phyloP scores from a whole-genome alignment of 2,888 invertebrate species.

The Drosophila trichaetosa region DNA sequence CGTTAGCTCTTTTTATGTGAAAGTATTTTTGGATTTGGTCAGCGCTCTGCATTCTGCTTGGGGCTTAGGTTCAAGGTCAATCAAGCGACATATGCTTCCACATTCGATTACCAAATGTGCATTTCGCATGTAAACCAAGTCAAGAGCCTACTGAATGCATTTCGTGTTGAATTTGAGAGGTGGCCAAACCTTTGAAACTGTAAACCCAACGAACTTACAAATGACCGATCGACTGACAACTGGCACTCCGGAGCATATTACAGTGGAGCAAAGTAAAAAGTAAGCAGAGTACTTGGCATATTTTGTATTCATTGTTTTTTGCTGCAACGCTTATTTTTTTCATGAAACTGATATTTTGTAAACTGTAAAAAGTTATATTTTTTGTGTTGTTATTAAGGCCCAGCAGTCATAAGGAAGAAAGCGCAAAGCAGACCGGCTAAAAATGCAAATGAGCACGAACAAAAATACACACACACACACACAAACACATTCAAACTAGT shows the following conservation, averaged over 20 bases:
- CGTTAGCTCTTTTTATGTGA: constrained; percentile 32
- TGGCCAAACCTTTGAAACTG: constrained; percentile 59
- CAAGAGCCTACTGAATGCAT: constrained; percentile 24
- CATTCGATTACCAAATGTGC: constrained; percentile 23
- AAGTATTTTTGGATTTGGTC: constrained; percentile 44
- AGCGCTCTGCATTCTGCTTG: constrained; percentile 15
- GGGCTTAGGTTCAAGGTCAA: constrained; percentile 66
- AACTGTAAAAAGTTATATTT: constrained; percentile 17
- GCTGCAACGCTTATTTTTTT: accelerated
- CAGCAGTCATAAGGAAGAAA: constrained; percentile 64
- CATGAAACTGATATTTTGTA: neutral
- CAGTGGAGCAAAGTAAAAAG: neutral
- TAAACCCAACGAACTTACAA: constrained; percentile 38
- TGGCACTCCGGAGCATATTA: constrained; percentile 16
- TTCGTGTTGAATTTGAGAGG: constrained; percentile 45
- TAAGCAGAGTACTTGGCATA: neutral
- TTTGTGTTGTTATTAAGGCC: neutral
- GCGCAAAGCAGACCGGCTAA: constrained; percentile 65
- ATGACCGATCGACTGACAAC: constrained; percentile 13
- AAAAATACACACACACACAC: neutral
- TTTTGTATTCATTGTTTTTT: neutral
- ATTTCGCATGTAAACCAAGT: constrained; percentile 38
- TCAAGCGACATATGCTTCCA: constrained; percentile 44
- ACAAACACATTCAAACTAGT: constrained; percentile 5
- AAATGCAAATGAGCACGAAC: constrained; percentile 61